These are phyloP conservation scores for Acanthurus tractus DNA, from an alignment of 2,797 vertebrate genomes.

Conservation along the genomic window DNA sequence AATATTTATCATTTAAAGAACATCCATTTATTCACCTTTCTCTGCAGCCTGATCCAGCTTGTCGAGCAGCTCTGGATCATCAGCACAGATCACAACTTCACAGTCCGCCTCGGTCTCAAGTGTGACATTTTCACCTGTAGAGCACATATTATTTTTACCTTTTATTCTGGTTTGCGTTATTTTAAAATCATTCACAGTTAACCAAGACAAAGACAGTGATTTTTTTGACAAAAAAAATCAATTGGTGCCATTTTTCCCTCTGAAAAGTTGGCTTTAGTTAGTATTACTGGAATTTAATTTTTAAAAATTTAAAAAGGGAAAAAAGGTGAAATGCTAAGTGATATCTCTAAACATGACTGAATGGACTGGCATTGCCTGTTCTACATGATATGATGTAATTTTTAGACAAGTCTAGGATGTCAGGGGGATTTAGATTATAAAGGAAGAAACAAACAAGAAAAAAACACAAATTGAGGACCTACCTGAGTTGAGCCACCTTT, in stretches of 20 bases:
- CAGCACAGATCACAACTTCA: conserved; percentile 77
- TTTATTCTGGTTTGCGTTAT: background rate
- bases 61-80: conserved; percentile 82
- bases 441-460: no score
- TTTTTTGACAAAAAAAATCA: no score
- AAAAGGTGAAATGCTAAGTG: background rate
- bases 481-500: conserved; percentile 50
- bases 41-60: conserved; percentile 81
- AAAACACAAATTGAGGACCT: background rate
- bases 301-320: no score
- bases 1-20: no score
- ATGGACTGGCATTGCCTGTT: background rate
- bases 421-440: background rate
- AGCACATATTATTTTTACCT: conserved; percentile 10
- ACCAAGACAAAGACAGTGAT: no score
- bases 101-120: conserved; percentile 58
- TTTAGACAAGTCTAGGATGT: background rate
- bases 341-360: background rate
- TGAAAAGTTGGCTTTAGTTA: no score
- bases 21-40: conserved; percentile 73
- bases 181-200: background rate
- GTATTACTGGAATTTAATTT: no score
- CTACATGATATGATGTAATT: background rate
- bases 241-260: no score
- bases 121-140: conserved; percentile 44